A percentile compares a stretch with the other conserved stretches of the same genome.
These are phyloP conservation scores for Pelodytes ibericus DNA, from an alignment of 2,797 vertebrate genomes.

Conservation along the genomic window DNA sequence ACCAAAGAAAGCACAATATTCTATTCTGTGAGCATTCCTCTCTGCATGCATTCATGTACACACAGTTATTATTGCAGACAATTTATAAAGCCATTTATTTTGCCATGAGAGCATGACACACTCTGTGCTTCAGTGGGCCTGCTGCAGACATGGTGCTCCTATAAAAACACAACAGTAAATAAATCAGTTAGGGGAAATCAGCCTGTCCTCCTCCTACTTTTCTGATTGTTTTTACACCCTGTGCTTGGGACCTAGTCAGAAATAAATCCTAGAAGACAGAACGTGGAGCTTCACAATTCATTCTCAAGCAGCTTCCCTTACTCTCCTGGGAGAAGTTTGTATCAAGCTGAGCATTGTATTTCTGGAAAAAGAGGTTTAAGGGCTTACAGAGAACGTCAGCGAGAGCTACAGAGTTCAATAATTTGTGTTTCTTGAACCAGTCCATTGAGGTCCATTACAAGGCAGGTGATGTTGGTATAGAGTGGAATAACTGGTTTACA, in stretches of 20 bases:
- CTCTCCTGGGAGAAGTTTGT: conserved; percentile 33
- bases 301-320: conserved; percentile 34
- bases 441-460: neutral
- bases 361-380: conserved; percentile 21
- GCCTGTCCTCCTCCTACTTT: conserved; percentile 61
- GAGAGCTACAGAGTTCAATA: conserved; percentile 14
- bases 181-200: conserved; percentile 83
- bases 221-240: conserved; percentile 74
- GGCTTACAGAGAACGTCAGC: conserved; percentile 10
- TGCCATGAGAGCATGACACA: conserved; percentile 88
- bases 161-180: conserved; percentile 88
- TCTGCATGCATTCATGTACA: conserved; percentile 81
- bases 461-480: neutral
- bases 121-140: conserved; percentile 87
- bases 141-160: conserved; percentile 85
- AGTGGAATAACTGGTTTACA: too few relatives aligned
- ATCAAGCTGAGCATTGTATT: conserved; percentile 48
- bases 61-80: conserved; percentile 88
- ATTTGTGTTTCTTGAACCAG: neutral
- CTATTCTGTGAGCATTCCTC: conserved; percentile 73
- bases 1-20: conserved; percentile 73
- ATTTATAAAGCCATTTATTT: conserved; percentile 95
- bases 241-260: conserved; percentile 67
- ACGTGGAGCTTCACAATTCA: conserved; percentile 63
- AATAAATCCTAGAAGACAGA: conserved; percentile 68